Base-by-base conservation (phyloP, 2,113 vertebrate species). In the Excalfactoria chinensis region DNA sequence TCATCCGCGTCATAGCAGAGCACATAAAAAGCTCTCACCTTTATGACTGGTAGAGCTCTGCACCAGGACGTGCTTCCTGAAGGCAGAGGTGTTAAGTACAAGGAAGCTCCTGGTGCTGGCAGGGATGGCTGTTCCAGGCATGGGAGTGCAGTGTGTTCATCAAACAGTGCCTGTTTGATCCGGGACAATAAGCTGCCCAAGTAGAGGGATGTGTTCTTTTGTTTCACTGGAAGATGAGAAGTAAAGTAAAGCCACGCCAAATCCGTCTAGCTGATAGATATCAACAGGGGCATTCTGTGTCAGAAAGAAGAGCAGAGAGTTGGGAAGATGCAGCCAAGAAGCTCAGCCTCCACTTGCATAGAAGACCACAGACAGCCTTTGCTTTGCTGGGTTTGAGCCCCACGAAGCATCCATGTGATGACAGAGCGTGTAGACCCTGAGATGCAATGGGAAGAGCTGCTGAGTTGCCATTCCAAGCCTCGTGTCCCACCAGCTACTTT, bases 21-120 rank as follows among this genome's bases (percentile, higher is more conserved):
- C 17, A n/a, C 48, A 56, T 41, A 53, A 14, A 49, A 37, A 63
- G 6, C 72, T 41, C 40, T 72, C 75, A 67, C 59, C 72, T 77
- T 82, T 74, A 40, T 46, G 17, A 34, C 25, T 53, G 49, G n/a
- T 40, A 35, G 73, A 86, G 43, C 74, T 49, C 32, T 41, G 22
- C 68, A 88, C 86, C 91, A 84, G 93, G 90, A 92, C 35, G 1
- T 84, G 48, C 68, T 93, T 95, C 90, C 94, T 83, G 94, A 83
- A 93, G 69, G 68, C 53, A 46, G 43, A 85, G 88, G 89, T 77
- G 77, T 11, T 17, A 40, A 62, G 37, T 13, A 88, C 69, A 84
- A 77, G 90, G 75, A 74, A 86, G n/a, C 56, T 66, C 56, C 40
- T 85, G 71, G 68, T 6, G 22, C 20, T 88, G 87, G 62, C 74